Evolutionary conservation across 1,140 invertebrate genomes (phyloP).

Genomic region (Tenebrio molitor): DNA sequence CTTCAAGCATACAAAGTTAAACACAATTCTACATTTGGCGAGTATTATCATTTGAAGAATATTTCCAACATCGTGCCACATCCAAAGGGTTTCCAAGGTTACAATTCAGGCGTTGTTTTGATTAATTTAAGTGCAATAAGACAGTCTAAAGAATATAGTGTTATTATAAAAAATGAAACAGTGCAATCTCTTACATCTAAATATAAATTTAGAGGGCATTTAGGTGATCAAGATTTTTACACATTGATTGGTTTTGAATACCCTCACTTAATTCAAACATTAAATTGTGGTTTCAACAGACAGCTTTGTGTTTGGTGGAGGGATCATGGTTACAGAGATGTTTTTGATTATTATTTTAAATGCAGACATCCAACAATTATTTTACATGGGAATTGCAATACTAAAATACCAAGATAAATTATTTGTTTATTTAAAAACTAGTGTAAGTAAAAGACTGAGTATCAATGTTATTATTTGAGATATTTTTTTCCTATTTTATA

Average conservation of each 20-base stretch:
- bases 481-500: too few relatives aligned
- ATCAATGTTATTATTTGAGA: too few relatives aligned
- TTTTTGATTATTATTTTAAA: conserved; percentile 82
- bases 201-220: conserved; percentile 82
- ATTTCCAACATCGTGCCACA: conserved; percentile 54
- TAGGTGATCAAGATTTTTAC: conserved; percentile 92
- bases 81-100: conserved; percentile 78
- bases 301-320: conserved; percentile 91
- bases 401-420: conserved; percentile 75
- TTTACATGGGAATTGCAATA: conserved; percentile 91
- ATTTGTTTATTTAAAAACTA: not conserved
- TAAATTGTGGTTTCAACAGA: conserved; percentile 88
- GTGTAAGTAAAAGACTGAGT: not conserved
- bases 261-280: conserved; percentile 80
- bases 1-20: conserved; percentile 74
- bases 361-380: conserved; percentile 81
- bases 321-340: conserved; percentile 81
- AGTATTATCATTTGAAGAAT: conserved; percentile 59
- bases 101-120: conserved; percentile 86
- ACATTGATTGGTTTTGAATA: conserved; percentile 80
- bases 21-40: conserved; percentile 63
- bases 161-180: conserved; percentile 70
- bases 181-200: conserved; percentile 76
- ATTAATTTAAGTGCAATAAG: conserved; percentile 80
- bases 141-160: conserved; percentile 72